A percentile compares a stretch with the other conserved stretches of the same genome.
Conservation (phyloP, 2,797 vertebrate genomes). For the Molothrus ater region DNA sequence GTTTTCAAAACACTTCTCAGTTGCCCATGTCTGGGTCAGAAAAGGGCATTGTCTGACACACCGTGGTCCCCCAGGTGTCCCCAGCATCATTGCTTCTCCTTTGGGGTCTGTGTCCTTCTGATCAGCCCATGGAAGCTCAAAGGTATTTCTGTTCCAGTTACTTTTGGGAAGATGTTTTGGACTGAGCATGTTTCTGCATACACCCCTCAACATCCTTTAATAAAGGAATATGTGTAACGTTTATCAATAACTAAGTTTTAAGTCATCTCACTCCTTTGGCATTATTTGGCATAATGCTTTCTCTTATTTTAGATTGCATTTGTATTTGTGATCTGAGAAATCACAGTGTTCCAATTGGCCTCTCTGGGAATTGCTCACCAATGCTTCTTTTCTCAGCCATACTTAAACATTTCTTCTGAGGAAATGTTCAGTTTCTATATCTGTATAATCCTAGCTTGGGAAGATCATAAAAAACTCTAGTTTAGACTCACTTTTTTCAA, state of each 20-base stretch:
- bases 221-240: neutral
- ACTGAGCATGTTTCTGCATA: neutral
- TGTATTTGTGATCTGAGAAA: neutral
- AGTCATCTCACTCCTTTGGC: neutral
- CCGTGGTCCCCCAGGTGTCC: neutral
- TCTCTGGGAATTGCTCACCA: neutral
- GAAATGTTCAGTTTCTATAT: neutral
- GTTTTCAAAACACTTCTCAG: neutral
- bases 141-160: neutral
- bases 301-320: neutral
- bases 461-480: neutral
- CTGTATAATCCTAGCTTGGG: neutral
- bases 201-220: accelerated
- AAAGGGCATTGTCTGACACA: neutral
- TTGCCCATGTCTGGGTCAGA: neutral
- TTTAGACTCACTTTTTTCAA: neutral
- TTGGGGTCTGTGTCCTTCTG: neutral
- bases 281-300: neutral
- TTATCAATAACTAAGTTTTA: neutral
- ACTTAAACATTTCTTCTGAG: neutral
- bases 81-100: neutral
- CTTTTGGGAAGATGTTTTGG: neutral
- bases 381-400: neutral
- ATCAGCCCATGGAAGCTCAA: neutral
- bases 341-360: neutral